These are phyloP conservation scores for Galerucella nymphaeae DNA, from an alignment of 2,888 invertebrate species.

Conservation along the genomic window DNA sequence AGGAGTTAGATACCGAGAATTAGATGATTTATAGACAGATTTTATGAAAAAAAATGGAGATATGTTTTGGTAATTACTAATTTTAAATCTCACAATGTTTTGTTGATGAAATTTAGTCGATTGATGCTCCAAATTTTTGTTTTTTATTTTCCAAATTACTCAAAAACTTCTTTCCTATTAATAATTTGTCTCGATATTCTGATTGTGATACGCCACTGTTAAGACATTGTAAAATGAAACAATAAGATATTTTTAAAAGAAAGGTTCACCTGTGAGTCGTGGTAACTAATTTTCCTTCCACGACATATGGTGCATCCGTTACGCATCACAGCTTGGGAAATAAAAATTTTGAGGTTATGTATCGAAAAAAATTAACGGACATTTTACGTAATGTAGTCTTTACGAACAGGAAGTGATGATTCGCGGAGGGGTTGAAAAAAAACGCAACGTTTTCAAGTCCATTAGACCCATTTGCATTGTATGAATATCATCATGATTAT, in stretches of 20 bases:
- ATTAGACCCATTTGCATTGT: constrained; percentile 40
- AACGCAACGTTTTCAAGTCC: constrained; percentile 43
- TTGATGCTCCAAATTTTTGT: no score
- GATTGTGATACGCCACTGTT: constrained; percentile 10
- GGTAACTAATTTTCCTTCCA: constrained; percentile 38
- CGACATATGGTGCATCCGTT: constrained; percentile 63
- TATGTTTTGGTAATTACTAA: no score
- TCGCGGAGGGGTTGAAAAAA: constrained; percentile 41
- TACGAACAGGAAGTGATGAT: constrained; percentile 42
- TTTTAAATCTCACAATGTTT: no score
- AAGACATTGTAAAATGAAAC: constrained; percentile 19
- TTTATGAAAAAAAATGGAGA: no score
- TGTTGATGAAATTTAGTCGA: no score
- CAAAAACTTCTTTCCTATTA: no score
- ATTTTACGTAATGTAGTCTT: constrained; percentile 45
- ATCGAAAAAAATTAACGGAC: constrained; percentile 49
- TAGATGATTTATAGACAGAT: no score
- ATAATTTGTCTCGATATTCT: no score
- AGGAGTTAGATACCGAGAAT: no score
- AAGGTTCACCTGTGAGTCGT: constrained; percentile 53
- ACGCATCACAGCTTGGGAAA: constrained; percentile 62
- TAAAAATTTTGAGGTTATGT: constrained; percentile 41
- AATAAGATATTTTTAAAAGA: constrained; percentile 28
- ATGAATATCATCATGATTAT: constrained; percentile 7
- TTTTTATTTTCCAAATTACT: no score